Percentiles rank a stretch among this genome's conserved stretches.
These are phyloP conservation scores for Patella caerulea DNA, from an alignment of 2,888 invertebrate genomes.

Conservation along the genomic window DNA sequence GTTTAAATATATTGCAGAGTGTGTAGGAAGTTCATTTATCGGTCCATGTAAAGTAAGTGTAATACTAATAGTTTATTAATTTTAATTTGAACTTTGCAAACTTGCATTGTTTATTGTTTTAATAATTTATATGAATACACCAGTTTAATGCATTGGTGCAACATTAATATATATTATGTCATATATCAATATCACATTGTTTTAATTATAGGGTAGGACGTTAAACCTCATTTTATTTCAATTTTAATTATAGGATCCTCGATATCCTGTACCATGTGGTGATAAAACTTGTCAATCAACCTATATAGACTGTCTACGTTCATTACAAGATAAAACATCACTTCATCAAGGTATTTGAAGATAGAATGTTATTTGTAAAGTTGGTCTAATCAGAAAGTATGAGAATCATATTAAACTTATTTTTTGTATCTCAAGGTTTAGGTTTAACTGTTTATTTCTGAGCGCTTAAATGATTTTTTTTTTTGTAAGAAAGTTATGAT, in stretches of 20 bases:
- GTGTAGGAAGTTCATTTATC: conserved; percentile 34
- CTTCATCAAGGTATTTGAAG: too few species aligned
- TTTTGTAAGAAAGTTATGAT: too few species aligned
- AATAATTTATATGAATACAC: too few species aligned
- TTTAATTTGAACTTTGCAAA: not conserved
- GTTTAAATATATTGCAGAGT: conserved; percentile 29
- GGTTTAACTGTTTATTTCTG: too few species aligned
- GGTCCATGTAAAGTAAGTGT: conserved; percentile 38
- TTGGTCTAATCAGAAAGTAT: too few species aligned
- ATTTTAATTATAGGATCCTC: conserved; percentile 27
- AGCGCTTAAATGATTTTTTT: too few species aligned
- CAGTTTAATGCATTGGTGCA: too few species aligned
- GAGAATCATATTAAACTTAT: too few species aligned
- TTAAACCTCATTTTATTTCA: not conserved
- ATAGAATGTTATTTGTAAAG: too few species aligned
- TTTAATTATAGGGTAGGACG: conserved; percentile 18
- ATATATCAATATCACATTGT: not conserved
- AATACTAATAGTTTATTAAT: not conserved
- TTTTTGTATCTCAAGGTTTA: too few species aligned
- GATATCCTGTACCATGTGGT: conserved; percentile 38
- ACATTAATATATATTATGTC: too few species aligned
- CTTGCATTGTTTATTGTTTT: too few species aligned
- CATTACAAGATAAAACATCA: conserved; percentile 17
- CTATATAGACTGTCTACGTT: conserved; percentile 39
- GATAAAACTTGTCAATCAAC: conserved; percentile 35